Evolutionary conservation across 2,888 invertebrate species (phyloP), one percentile per base, ranked within the genome.

Genomic region (Ectemnius cavifrons): DNA sequence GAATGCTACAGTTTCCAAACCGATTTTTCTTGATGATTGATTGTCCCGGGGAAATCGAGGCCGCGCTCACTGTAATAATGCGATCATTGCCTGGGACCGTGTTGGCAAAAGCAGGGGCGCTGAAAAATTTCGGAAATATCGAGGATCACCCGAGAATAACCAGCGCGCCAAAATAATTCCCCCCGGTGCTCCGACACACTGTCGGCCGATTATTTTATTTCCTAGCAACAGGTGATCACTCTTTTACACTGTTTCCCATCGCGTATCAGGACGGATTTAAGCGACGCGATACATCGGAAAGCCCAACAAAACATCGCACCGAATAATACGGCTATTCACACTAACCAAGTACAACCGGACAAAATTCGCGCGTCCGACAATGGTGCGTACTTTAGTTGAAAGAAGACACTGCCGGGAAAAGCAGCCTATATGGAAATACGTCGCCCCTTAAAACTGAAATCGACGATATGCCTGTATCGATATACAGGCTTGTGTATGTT

Each of bases 211-310:
- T 78, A 79, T 78, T 79, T 79, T 73, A 79, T 79, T 79, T 68
- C 61, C 79, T 75, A 78, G 79, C 79, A 79, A 79, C 79, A 79
- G 79, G 77, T 79, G 79, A 79, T 73, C 79, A 64, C 68, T 69
- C 76, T 78, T 84, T 85, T 85, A 81, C 86, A 86, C 85, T 85
- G 83, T 81, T 80, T 75, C 71, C 37, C 37, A 37, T 37, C 37
- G 37, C 37, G 63, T 59, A 66, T 67, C 69, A 68, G 49, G 63
- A 11, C 49, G 27, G 20, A 65, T 49, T 68, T 65, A 60, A 77
- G 68, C 70, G 63, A 14, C 8, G 37, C 49, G 74, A 68, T 56
- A 28, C 66, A 62, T 56, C 47, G 67, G n/a, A 14, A 23, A 28
- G 28, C 6, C 52, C 37, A 46, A 14, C 56, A 60, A 59, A 77